Base-by-base conservation (phyloP, 2,888 invertebrate genomes). In the Gryllus longicercus region DNA sequence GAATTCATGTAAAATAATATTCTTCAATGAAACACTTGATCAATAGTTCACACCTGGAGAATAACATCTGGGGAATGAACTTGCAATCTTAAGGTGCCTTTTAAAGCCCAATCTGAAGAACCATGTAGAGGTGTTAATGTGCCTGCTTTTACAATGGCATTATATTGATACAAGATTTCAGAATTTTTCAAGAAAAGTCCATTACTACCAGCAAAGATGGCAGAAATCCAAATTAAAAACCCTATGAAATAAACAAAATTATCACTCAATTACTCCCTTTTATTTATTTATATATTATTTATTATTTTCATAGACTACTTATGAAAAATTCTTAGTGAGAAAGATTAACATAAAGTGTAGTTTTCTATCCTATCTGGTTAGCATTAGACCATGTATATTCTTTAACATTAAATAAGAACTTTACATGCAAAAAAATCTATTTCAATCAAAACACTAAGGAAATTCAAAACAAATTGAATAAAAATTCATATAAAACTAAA, bases 101-200 rank as follows among this genome's bases (percentile, higher is more conserved):
- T 77, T 12, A 82, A n/a, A 25, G 51, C 25, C 80, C 81, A 82
- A 74, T 77, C 75, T 38, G 81, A 82, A n/a, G 77, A 23, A 18
- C 77, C 63, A 0, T 84, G 81, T 25, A 81, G 82, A 11, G 88
- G 87, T 8, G 86, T 83, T 49, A 86, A 83, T 23, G 86, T 85
- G 12, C 86, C 87, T n/a, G 86, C 85, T 81, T 86, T 86, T 49
- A 87, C 85, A 78, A 85, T 84, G n/a, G 86, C 87, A 78, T 85
- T 83, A 82, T 88, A 89, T 63, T 86, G 84, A 84, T 87, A 89
- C 76, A 86, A 83, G 25, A 86, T 79, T 80, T 90, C 89, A 63
- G 63, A 63, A 63, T 63, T 63, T 18, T 14, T 14, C 14, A n/a
- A 18, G n/a, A 63, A 63, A 63, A 63, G 63, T 63, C 63, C 63